phyloP scores from a whole-genome alignment of 2,888 invertebrate species.

The Neoscelio sp. region DNA sequence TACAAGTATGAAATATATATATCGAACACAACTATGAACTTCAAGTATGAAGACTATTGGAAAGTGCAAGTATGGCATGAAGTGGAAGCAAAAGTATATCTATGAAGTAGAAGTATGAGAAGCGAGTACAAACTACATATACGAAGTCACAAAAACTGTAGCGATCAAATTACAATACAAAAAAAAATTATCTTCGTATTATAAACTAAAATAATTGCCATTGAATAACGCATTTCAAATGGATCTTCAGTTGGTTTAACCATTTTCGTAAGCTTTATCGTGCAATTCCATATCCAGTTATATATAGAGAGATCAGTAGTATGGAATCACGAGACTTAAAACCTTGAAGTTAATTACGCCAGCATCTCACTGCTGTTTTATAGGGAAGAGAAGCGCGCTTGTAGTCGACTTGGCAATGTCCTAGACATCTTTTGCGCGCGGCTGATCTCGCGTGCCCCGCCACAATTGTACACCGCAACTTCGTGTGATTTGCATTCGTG shows the following conservation, averaged over 20 bases:
- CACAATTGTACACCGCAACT: slow-evolving; percentile 63
- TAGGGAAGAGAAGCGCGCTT: slow-evolving; percentile 56
- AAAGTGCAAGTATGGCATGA: too few species aligned
- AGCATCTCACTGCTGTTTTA: slow-evolving; percentile 68
- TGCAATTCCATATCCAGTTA: slow-evolving; percentile 27
- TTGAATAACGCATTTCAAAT: background rate
- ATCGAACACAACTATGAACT: too few species aligned
- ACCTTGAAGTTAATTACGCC: slow-evolving; percentile 71
- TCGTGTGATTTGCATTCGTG: slow-evolving; percentile 71
- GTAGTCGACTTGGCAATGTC: slow-evolving; percentile 60
- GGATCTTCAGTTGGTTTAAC: background rate
- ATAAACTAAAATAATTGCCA: background rate
- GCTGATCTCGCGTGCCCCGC: slow-evolving; percentile 70
- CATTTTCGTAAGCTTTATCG: slow-evolving; percentile 16
- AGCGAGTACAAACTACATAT: too few species aligned
- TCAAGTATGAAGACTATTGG: too few species aligned
- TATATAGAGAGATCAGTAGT: slow-evolving; percentile 53
- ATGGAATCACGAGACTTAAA: slow-evolving; percentile 66
- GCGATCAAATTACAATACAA: too few species aligned
- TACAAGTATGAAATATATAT: too few species aligned
- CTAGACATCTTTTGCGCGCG: slow-evolving; percentile 63
- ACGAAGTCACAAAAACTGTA: too few species aligned
- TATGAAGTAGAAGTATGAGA: too few species aligned
- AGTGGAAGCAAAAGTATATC: too few species aligned
- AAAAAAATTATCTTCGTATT: background rate